Base-by-base conservation (phyloP, 2,797 vertebrate species). In the Pantherophis alleghaniensis region DNA sequence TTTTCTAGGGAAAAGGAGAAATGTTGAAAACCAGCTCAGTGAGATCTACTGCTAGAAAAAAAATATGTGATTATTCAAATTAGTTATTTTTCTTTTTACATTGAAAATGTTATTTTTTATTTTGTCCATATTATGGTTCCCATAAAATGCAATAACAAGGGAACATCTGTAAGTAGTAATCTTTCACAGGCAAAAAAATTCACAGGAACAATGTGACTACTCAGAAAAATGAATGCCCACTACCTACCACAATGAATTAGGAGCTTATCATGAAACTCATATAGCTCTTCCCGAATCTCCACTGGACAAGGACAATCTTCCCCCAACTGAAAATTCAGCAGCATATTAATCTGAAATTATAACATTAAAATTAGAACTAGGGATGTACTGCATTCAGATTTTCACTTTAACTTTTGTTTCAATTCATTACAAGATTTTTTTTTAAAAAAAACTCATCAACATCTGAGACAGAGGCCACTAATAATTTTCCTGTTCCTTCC, bases 281-380 rank as follows among this genome's bases (percentile, higher is more conserved):
- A 99, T 0, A 99, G 97, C 51, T 99, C 98, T 94, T 98, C 99
- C n/a, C 98, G 98, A 96, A 99, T 99, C 93, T 99, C 98, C 10
- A 98, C 97, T n/a, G 99, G 99, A 96, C 99, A 99, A 0, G 99
- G 99, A 94, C 99, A 99, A 96, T 99, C 98, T 66, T 99, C 99
- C 32, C 99, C 99, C 95, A 98, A 97, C 97, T 98, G 99, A 97
- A 99, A 99, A 96, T 98, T 99, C 95, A 99, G 97, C 93, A 99
- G 97, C 99, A 99, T 99, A 97, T 99, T 99, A 96, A 99, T 99
- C 99, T 99, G 91, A 97, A 97, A 88, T 86, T n/a, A 91, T 95
- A 92, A 96, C 87, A 97, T 89, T 91, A 91, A 93, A 90, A 86
- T 90, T 47, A 83, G 42, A 83, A 83, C 20, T 10, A 79, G 37